Evolutionary conservation across 2,797 vertebrate species (phyloP).

Genomic region (Pseudomugil tenellus): DNA sequence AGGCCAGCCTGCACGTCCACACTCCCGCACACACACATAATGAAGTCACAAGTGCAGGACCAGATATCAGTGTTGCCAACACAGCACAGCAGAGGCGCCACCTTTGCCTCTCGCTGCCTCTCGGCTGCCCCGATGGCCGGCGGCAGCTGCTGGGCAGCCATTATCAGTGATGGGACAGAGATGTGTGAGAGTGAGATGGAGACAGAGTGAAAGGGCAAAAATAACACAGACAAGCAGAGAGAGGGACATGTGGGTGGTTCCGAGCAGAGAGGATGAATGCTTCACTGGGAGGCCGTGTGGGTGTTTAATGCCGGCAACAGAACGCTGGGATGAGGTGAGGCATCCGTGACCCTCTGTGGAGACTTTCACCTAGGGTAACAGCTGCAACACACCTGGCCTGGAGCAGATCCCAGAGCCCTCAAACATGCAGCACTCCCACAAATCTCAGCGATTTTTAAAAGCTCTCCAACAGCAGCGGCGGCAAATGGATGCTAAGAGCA

Average conservation of each 20-base stretch:
- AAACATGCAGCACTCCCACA: conserved; percentile 12
- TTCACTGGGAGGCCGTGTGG: conserved; percentile 37
- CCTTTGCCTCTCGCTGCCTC: conserved; percentile 5
- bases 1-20: not conserved
- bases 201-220: conserved; percentile 21
- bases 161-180: conserved; percentile 25
- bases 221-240: not conserved
- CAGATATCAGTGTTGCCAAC: conserved; percentile 10
- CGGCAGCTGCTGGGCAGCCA: not conserved
- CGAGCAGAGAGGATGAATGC: conserved; percentile 37
- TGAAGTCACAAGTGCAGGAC: conserved; percentile 22
- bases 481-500: conserved; percentile 33
- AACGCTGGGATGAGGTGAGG: conserved; percentile 11
- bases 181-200: conserved; percentile 28
- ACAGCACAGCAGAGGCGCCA: conserved; percentile 17
- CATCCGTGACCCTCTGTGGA: conserved; percentile 22
- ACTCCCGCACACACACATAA: not conserved
- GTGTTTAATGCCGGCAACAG: conserved; percentile 10
- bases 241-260: conserved; percentile 38
- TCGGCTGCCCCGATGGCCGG: conserved; percentile 1
- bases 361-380: conserved; percentile 30
- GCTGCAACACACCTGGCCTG: conserved; percentile 39
- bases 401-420: conserved; percentile 15
- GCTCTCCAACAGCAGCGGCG: conserved; percentile 6
- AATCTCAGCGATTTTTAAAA: conserved; percentile 20